A percentile compares a stretch with the other conserved stretches of the same genome.
Evolutionary conservation across 1,140 invertebrate species (phyloP).

Genomic region (Lucilia sericata): DNA sequence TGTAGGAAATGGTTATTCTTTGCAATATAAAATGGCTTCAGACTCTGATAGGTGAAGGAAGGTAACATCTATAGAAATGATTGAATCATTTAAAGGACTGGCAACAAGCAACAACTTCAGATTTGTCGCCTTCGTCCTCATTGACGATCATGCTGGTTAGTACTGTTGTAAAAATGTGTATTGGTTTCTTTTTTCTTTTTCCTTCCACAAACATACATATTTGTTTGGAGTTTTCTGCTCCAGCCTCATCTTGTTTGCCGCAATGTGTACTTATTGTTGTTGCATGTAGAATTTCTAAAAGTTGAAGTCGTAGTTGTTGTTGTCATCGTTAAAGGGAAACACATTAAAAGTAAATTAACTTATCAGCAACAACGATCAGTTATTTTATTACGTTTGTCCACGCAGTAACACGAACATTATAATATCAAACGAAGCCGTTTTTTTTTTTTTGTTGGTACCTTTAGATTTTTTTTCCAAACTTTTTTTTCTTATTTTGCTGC

Average conservation of each 20-base stretch:
- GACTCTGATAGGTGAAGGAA: too few species aligned
- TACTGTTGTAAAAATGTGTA: background rate
- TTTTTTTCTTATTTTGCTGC: background rate
- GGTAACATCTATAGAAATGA: too few species aligned
- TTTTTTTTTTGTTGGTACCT: background rate
- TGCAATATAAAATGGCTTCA: too few species aligned
- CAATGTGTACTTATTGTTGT: background rate
- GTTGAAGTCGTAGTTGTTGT: slow-evolving; percentile 16
- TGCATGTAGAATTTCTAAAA: background rate
- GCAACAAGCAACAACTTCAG: too few species aligned
- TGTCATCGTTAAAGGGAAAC: slow-evolving; percentile 52
- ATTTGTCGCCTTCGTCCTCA: background rate
- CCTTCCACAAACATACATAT: background rate
- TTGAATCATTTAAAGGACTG: too few species aligned
- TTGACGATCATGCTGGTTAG: background rate
- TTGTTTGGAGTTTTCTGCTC: background rate
- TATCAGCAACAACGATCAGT: slow-evolving; percentile 67
- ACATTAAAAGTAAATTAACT: slow-evolving; percentile 68
- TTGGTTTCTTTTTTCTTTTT: background rate
- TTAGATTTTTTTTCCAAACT: too few species aligned
- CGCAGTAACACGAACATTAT: slow-evolving; percentile 67
- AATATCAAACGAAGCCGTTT: slow-evolving; percentile 60
- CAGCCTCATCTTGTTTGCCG: too few species aligned
- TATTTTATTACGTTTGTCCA: slow-evolving; percentile 68
- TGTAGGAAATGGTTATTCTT: too few species aligned